Base-by-base conservation (phyloP, 2,797 vertebrate genomes). In the Channallabes apus region DNA sequence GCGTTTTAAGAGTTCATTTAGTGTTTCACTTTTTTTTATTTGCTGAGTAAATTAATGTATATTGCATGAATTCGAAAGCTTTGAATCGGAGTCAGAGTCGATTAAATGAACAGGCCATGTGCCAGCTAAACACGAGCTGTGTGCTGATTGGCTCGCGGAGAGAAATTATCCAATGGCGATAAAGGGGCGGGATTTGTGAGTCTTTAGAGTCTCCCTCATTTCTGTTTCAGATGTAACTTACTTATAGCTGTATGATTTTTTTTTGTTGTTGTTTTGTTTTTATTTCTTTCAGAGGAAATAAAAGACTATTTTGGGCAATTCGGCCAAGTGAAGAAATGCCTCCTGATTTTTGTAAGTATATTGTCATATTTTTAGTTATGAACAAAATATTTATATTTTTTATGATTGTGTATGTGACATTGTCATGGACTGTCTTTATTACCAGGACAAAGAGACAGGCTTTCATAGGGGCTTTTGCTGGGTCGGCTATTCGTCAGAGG, bases 241-340 rank as follows among this genome's bases (percentile, higher is more conserved):
- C 6, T 2, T 64, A 9, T 14, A 78, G 18, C 5, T 41, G 4
- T 56, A 35, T 29, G 22, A 41, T 58, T 56, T 59, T 32, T 54
- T 59, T 51, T 12, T 51, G 12, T 51, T 51, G 12, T 51, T 51
- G 46, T 51, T 6, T 71, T 12, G 32, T 32, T 84, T 71, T 71
- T 86, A n/a, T n/a, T n/a, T 14, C 86, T 87, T 93, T 1, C 94
- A 99, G 98, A 89, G 92, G 96, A 98, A 88, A 46, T 99, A 85
- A 96, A 76, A 92, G 94, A 96, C 38, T 96, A 99, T 87, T 99
- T 99, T 77, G 91, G 89, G 3, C 97, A 97, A 90, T 99, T 98
- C 90, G 98, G 98, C 0, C 7, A 85, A 0, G 89, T 99, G 15
- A 96, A 89, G 91, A 96, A 86, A 83, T 98, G 97, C 79, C 72